Evolutionary conservation across 2,113 vertebrate species (phyloP).

Genomic region (Grantiella picta): DNA sequence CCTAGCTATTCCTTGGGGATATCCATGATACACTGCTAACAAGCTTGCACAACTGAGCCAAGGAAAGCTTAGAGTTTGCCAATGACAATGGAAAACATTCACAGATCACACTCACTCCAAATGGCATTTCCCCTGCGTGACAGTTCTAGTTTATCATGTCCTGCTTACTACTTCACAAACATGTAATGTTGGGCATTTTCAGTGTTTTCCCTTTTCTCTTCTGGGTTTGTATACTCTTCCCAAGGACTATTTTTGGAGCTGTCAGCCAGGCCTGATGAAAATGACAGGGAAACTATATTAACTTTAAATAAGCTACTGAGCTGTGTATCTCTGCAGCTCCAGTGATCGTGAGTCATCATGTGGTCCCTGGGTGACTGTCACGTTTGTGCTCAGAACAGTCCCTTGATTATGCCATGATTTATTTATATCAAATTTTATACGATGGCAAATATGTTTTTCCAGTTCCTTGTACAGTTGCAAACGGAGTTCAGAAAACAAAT

Average conservation of each 20-base stretch:
- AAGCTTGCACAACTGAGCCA: neutral
- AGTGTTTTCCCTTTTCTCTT: neutral
- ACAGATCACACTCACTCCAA: neutral
- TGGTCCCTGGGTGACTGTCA: constrained; percentile 24
- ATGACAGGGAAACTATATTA: constrained; percentile 21
- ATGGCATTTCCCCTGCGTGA: accelerated
- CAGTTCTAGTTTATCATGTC: neutral
- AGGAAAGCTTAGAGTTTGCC: neutral
- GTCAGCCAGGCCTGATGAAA: constrained; percentile 45
- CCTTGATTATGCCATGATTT: constrained; percentile 10
- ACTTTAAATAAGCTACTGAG: constrained; percentile 22
- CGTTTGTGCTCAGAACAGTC: constrained; percentile 3
- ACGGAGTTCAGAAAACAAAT: neutral
- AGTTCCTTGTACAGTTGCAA: neutral
- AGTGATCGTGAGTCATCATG: constrained; percentile 1
- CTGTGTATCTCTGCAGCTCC: constrained; percentile 1
- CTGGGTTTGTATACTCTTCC: neutral
- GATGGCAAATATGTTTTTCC: constrained; percentile 4
- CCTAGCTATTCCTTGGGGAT: neutral
- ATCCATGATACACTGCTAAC: neutral
- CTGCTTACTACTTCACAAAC: neutral
- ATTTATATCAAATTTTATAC: constrained; percentile 44
- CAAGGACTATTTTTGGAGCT: constrained; percentile 5
- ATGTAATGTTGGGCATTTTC: neutral
- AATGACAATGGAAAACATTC: neutral